Percentiles rank a stretch among this genome's conserved stretches.
phyloP scores from a whole-genome alignment of 2,797 vertebrate species.

The Pachyuromys duprasi region DNA sequence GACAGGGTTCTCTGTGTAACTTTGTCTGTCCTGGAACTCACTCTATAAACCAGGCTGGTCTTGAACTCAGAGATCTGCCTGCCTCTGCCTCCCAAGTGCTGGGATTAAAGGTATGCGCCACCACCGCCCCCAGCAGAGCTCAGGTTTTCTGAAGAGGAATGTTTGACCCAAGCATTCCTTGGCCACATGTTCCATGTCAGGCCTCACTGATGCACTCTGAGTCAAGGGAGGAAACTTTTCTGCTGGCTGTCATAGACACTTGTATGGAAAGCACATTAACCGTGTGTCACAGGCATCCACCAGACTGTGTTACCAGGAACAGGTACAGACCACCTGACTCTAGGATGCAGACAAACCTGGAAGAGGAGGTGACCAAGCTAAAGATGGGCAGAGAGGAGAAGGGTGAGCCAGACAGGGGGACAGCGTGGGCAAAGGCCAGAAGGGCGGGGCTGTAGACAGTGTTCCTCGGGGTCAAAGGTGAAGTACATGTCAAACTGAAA shows the following conservation, averaged over 20 bases:
- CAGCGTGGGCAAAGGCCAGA: rapidly evolving
- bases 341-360: background rate
- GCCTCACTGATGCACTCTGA: rapidly evolving
- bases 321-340: background rate
- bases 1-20: too few relatives aligned
- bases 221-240: background rate
- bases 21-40: too few relatives aligned
- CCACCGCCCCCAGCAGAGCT: background rate
- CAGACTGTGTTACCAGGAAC: background rate
- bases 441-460: background rate
- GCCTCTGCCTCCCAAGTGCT: too few relatives aligned
- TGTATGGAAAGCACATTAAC: background rate
- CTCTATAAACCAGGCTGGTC: too few relatives aligned
- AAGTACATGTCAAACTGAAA: background rate
- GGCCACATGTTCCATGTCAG: background rate
- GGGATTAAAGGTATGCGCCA: too few relatives aligned
- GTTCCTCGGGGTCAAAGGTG: background rate
- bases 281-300: rapidly evolving
- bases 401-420: too few relatives aligned
- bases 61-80: too few relatives aligned
- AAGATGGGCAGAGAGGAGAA: background rate
- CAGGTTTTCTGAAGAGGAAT: background rate
- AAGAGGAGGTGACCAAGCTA: background rate
- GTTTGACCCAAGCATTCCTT: background rate
- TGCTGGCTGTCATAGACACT: background rate